Conservation (phyloP, 2,888 invertebrate species). For the Drosophila neotestacea region DNA sequence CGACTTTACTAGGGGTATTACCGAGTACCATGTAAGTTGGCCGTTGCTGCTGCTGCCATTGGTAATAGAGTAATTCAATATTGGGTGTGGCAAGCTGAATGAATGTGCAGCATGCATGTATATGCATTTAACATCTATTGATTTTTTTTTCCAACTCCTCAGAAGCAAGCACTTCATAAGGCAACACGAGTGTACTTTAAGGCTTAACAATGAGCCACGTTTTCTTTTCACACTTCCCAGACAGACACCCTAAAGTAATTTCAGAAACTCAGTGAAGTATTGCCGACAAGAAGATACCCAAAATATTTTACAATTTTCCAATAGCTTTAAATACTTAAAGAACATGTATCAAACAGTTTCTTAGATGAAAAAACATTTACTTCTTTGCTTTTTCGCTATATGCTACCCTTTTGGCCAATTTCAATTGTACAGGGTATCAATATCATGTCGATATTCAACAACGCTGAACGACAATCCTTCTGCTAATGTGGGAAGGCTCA, state of each 20-base stretch:
- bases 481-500: slow-evolving; percentile 42
- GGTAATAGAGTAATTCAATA: slow-evolving; percentile 73
- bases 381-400: neutral
- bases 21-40: slow-evolving; percentile 11
- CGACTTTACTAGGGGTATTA: slow-evolving; percentile 6
- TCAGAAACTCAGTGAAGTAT: neutral
- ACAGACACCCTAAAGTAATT: slow-evolving; percentile 17
- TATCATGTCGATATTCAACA: slow-evolving; percentile 55
- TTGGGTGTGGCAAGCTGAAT: slow-evolving; percentile 61
- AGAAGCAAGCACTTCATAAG: slow-evolving; percentile 49
- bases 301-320: neutral
- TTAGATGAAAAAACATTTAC: too few species aligned
- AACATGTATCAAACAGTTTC: too few species aligned
- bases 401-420: neutral
- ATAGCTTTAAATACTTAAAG: neutral
- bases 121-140: slow-evolving; percentile 44
- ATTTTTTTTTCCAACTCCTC: slow-evolving; percentile 37
- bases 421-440: slow-evolving; percentile 11
- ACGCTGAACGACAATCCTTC: slow-evolving; percentile 55
- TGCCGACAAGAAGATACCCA: neutral
- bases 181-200: slow-evolving; percentile 30
- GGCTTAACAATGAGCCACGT: slow-evolving; percentile 35
- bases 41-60: slow-evolving; percentile 35
- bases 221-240: slow-evolving; percentile 50
- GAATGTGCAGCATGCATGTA: slow-evolving; percentile 3